phyloP scores from a whole-genome alignment of 2,797 vertebrate species.

The Trichosurus vulpecula region DNA sequence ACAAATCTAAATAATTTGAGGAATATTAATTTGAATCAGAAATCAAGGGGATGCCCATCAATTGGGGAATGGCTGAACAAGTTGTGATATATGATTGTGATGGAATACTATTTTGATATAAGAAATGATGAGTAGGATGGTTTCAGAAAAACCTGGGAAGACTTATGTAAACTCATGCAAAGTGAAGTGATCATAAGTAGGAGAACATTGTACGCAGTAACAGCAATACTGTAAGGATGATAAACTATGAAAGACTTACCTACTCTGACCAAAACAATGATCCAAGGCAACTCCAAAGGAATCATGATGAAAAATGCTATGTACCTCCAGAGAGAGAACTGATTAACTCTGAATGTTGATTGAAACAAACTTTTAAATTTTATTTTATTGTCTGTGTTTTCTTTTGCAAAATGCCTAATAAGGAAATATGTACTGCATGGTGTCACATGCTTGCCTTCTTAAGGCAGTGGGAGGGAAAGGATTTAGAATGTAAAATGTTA shows the following conservation, averaged over 20 bases:
- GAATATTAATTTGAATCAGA: background rate
- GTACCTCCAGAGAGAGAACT: background rate
- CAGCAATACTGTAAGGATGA: background rate
- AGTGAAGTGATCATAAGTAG: background rate
- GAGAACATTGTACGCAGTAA: background rate
- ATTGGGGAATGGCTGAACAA: background rate
- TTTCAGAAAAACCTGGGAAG: background rate
- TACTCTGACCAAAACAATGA: background rate
- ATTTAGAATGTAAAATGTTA: background rate
- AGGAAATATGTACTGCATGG: background rate
- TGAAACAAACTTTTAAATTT: background rate
- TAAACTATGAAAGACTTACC: background rate
- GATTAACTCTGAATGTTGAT: background rate
- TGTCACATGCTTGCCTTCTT: background rate
- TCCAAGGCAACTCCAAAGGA: background rate
- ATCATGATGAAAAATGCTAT: background rate
- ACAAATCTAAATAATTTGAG: background rate
- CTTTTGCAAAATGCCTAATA: background rate
- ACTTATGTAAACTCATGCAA: background rate
- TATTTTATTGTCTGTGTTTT: background rate
- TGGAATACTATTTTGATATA: background rate
- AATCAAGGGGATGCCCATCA: background rate
- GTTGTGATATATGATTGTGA: background rate
- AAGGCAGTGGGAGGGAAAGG: background rate
- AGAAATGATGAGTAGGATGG: background rate